Percentiles rank a stretch among this genome's conserved stretches.
Conservation (phyloP, 2,113 vertebrate genomes). For the Oncorhynchus masou region DNA sequence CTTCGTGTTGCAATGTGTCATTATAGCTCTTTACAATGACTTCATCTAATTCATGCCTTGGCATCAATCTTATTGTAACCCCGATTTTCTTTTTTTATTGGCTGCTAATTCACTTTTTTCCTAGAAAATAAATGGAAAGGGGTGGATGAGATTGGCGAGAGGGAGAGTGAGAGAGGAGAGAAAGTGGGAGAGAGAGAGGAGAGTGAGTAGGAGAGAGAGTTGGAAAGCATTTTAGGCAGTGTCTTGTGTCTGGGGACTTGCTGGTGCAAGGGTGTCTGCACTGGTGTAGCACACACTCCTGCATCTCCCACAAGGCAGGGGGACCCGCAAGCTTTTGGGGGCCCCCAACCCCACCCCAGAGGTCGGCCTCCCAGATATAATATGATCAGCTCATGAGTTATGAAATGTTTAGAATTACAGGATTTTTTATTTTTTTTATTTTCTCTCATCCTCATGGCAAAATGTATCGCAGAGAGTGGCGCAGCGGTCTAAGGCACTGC, state of each 20-base stretch:
- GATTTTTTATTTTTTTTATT: too few species aligned
- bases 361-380: too few species aligned
- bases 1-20: slow-evolving; percentile 46
- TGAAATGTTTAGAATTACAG: too few species aligned
- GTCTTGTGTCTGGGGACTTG: slow-evolving; percentile 30
- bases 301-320: too few species aligned
- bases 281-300: too few species aligned
- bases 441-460: too few species aligned
- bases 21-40: slow-evolving; percentile 41
- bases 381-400: too few species aligned
- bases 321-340: too few species aligned
- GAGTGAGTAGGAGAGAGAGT: background rate
- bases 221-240: slow-evolving; percentile 12
- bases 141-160: background rate
- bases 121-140: background rate
- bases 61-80: slow-evolving; percentile 36
- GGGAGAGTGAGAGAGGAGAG: background rate
- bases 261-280: slow-evolving; percentile 35
- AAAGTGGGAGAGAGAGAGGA: background rate
- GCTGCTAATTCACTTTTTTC: slow-evolving; percentile 14
- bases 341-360: too few species aligned
- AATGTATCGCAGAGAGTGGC: too few species aligned
- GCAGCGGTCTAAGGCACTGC: too few species aligned
- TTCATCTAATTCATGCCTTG: slow-evolving; percentile 42
- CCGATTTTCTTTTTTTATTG: slow-evolving; percentile 10